Conservation (phyloP, 2,113 vertebrate genomes). For the Hydropotes inermis region DNA sequence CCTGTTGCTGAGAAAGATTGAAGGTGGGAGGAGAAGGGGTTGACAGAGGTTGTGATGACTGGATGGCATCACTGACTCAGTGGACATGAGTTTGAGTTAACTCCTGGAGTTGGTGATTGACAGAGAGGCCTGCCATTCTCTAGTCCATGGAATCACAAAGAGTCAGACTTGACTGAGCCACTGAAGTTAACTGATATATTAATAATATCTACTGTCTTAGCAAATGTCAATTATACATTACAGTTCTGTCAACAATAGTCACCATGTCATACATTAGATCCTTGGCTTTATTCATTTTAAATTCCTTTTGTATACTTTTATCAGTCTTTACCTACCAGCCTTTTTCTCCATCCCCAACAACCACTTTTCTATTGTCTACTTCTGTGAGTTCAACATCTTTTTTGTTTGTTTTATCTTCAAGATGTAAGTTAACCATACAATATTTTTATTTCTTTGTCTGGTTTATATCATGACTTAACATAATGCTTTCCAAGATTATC, state of each 20-base stretch:
- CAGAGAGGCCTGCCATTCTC: too few species aligned
- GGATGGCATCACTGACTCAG: too few species aligned
- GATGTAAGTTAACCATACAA: neutral
- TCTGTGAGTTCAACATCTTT: neutral
- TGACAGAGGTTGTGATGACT: too few species aligned
- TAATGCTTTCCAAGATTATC: neutral
- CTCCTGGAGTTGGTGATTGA: too few species aligned
- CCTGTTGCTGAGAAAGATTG: too few species aligned
- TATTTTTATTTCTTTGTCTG: neutral
- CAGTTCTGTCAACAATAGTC: neutral
- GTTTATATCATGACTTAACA: neutral
- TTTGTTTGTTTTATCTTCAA: neutral
- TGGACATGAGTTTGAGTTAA: too few species aligned
- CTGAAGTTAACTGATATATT: neutral
- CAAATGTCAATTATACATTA: neutral
- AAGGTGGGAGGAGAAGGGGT: too few species aligned
- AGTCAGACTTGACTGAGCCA: accelerated
- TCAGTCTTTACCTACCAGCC: neutral
- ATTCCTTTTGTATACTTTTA: neutral
- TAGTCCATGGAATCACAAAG: too few species aligned
- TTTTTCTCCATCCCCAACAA: neutral
- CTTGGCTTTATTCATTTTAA: neutral
- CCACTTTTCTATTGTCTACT: neutral
- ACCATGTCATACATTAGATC: neutral
- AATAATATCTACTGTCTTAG: neutral